Base-by-base conservation (phyloP, 2,888 invertebrate genomes). In the Phorcus lineatus region DNA sequence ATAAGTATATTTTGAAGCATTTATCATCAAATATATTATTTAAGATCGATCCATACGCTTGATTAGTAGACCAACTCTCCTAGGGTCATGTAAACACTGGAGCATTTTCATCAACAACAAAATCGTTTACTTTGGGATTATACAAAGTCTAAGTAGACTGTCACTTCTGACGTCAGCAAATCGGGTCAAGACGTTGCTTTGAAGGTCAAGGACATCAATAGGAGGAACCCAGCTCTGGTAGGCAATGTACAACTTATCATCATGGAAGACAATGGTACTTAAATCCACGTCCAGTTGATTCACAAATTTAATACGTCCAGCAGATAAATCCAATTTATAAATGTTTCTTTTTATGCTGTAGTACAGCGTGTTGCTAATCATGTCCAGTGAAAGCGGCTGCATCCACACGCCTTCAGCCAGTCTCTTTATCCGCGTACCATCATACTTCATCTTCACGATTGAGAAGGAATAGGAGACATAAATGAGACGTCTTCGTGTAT, bases 381-480 rank as follows among this genome's bases (percentile, higher is more conserved):
- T 11, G 36, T 70, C 70, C 3, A 70, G 40, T 19, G 70, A 36
- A 9, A 70, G 70, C 11, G 70, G 70, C 36, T 70, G 28, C 70
- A 70, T 70, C 70, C 70, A 70, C 11, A 70, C 36, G 17, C 70
- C 70, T 40, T 40, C 40, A 31, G 70, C 40, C n/a, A 70, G 36
- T 19, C 70, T 22, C 36, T 19, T 31, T 28, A 70, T 70, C 36
- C 70, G 28, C 1, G 40, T 36, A 6, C 70, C 70, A 40, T 70
- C 70, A 40, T 70, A 70, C 70, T 70, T 70, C 70, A 70, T 70
- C 36, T 70, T 70, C 19, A 70, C 70, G 36, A 70, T 70, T 16
- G 70, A 31, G 70, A 70, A 70, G 17, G 70, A 36, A n/a, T 70
- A 70, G 36, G 70, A 70, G 16, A 70, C 70, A 36, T 36, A 70